Percentiles rank a stretch among this genome's conserved stretches.
Conservation (phyloP, 2,888 invertebrate species). For the Glaucopsyche alexis region DNA sequence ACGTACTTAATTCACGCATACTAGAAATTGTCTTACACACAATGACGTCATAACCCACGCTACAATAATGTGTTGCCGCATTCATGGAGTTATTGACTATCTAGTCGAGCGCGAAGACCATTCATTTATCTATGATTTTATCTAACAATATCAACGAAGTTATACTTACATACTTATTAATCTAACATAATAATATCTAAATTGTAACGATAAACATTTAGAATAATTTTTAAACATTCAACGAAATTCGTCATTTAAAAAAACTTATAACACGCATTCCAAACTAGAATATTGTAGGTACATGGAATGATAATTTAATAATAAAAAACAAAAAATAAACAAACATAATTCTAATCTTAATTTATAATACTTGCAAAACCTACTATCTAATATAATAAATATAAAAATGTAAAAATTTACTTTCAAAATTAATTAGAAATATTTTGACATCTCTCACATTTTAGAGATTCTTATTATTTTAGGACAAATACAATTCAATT, state of each 20-base stretch:
- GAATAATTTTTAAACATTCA: neutral
- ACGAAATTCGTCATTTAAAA: neutral
- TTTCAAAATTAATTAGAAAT: neutral
- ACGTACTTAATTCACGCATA: no score
- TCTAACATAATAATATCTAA: neutral
- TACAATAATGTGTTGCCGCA: no score
- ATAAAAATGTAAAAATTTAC: conserved; percentile 12
- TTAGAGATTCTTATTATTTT: neutral
- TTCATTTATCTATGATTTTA: no score
- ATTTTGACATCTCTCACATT: conserved; percentile 15
- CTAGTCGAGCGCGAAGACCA: no score
- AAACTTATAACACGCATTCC: neutral
- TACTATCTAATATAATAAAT: conserved; percentile 12
- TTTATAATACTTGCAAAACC: conserved; percentile 21
- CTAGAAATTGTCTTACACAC: no score
- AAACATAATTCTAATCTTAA: conserved; percentile 9
- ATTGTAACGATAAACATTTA: neutral
- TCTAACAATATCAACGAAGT: no score
- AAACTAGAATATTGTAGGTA: neutral
- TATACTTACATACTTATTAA: no score
- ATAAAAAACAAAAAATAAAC: neutral
- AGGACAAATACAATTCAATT: neutral
- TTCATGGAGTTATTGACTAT: no score
- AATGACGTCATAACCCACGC: no score
- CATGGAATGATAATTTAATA: neutral